Base-by-base conservation (phyloP, 2,113 vertebrate species). In the Megaceryle torquata region DNA sequence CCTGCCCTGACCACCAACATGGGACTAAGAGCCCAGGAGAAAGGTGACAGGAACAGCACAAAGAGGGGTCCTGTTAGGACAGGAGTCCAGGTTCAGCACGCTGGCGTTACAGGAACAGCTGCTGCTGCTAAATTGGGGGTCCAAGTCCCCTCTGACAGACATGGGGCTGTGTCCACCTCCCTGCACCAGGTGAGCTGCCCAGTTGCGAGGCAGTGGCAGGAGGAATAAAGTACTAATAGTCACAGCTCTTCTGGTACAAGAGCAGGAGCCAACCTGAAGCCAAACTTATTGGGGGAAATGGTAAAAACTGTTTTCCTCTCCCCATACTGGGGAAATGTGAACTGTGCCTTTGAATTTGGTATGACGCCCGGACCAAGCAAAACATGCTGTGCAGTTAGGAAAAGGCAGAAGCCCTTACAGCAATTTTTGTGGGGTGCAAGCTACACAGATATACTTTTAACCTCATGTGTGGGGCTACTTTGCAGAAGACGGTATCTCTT, bases 141-240 rank as follows among this genome's bases (percentile, higher is more conserved):
- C 39, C 17, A 16, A 43, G 35, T 65, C 37, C n/a, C 25, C 65
- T 43, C 43, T 31, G 51, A 48, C 16, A 72, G 19, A 91, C 53
- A 53, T 46, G 48, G 19, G 25, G 63, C 76, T 64, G 59, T 44
- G 31, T 26, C 59, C 65, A 68, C 65, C 29, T 53, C 29, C 50
- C 6, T 50, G 13, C 28, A 35, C 22, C 86, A 88, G 80, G 41
- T 13, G 28, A 57, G 43, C 67, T 80, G n/a, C 16, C 11, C 57
- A 82, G 33, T 7, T 82, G n/a, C 15, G 10, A 41, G 39, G 19
- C 82, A 0, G 0, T 16, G 8, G 1, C 50, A 19, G 43, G 46
- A 60, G 0, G 0, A 88, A 60, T 80, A 60, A 80, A 80, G 54
- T 15, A 71, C 22, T 51, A 59, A 83, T 6, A 39, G 16, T 28